phyloP scores from a whole-genome alignment of 2,113 vertebrate species.

The Diphyllodes magnificus region DNA sequence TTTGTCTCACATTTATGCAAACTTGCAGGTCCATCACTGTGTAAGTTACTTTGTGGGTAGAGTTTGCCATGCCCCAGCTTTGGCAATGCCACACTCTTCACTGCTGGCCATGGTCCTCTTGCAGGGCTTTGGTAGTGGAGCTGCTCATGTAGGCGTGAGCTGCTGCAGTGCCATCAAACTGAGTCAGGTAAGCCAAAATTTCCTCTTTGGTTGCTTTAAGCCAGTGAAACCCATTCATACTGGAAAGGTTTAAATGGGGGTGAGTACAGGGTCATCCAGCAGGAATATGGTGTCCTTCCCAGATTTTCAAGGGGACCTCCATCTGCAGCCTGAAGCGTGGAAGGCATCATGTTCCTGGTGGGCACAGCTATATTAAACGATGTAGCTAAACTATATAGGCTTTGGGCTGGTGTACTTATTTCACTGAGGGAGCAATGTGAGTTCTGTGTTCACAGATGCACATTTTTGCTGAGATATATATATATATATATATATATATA shows the following conservation, averaged over 20 bases:
- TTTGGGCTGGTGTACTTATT: background rate
- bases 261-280: background rate
- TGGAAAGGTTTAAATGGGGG: background rate
- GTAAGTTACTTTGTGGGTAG: background rate
- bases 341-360: rapidly evolving
- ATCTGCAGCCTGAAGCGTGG: background rate
- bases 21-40: rapidly evolving
- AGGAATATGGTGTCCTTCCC: background rate
- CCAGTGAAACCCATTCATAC: background rate
- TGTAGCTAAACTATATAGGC: background rate
- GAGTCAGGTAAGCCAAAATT: background rate
- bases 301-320: background rate
- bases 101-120: background rate
- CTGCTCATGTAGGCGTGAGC: rapidly evolving
- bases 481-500: no score
- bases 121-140: background rate
- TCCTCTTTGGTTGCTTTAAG: background rate
- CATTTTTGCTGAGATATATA: background rate
- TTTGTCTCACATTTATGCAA: background rate
- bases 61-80: background rate
- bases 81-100: rapidly evolving
- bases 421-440: background rate
- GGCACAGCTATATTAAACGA: background rate
- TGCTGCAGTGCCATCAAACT: background rate
- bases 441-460: background rate